These are phyloP conservation scores for Xylocopa sonorina DNA, from an alignment of 1,140 invertebrate species.

Conservation along the genomic window DNA sequence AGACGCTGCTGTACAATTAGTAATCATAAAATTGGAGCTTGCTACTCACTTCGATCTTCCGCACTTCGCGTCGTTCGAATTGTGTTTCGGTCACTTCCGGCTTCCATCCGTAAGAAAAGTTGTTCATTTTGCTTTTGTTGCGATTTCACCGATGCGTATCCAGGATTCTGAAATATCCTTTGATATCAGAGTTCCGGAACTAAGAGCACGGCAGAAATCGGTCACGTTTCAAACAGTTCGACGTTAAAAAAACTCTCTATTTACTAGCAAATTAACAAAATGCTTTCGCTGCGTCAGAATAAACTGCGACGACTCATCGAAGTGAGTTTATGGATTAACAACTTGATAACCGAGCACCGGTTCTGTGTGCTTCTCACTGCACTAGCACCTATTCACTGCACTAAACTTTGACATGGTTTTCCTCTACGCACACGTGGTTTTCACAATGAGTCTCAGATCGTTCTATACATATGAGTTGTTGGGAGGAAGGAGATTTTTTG, in stretches of 20 bases:
- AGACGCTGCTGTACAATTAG: not conserved
- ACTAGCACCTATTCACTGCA: not conserved
- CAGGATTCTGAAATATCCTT: conserved; percentile 6
- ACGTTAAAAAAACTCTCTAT: not conserved
- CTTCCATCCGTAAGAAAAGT: conserved; percentile 67
- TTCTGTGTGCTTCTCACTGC: not conserved
- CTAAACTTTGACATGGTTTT: not conserved
- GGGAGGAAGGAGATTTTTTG: not conserved
- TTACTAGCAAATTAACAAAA: too few relatives aligned
- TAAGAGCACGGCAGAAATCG: not conserved
- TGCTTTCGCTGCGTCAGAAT: too few relatives aligned
- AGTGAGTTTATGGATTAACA: not conserved
- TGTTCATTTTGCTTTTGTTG: conserved; percentile 38
- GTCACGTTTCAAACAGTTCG: not conserved
- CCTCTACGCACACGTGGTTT: not conserved
- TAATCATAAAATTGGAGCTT: not conserved
- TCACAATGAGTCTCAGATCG: not conserved
- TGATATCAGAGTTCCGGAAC: not conserved
- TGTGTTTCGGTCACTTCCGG: conserved; percentile 68
- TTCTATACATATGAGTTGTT: not conserved
- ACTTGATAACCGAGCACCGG: not conserved
- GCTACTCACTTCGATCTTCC: conserved; percentile 72
- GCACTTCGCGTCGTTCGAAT: conserved; percentile 59
- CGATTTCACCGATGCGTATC: not conserved
- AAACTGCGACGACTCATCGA: not conserved